Evolutionary conservation across 2,113 vertebrate species (phyloP).

Genomic region (Pollachius pollachius): DNA sequence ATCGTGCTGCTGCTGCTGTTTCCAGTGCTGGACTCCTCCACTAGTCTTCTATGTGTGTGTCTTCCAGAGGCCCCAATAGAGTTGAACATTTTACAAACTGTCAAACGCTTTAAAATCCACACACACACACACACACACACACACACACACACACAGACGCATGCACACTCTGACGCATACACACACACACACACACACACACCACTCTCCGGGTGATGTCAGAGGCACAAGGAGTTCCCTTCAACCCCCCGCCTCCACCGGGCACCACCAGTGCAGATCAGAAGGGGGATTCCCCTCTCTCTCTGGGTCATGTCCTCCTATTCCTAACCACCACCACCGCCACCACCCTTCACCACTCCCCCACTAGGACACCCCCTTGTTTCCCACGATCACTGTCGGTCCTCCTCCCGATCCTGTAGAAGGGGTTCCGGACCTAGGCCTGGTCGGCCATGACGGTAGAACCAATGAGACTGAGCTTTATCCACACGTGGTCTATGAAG

Average conservation of each 20-base stretch:
- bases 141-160: too few relatives aligned
- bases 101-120: slow-evolving; percentile 10
- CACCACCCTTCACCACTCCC: slow-evolving; percentile 3
- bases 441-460: too few relatives aligned
- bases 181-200: too few relatives aligned
- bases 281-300: slow-evolving; percentile 40
- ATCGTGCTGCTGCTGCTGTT: neutral
- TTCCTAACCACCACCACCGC: neutral
- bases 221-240: too few relatives aligned
- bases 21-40: neutral
- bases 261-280: too few relatives aligned
- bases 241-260: too few relatives aligned
- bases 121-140: too few relatives aligned
- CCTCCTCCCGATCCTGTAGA: neutral
- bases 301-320: slow-evolving; percentile 1
- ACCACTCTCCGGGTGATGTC: too few relatives aligned
- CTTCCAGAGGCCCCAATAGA: neutral
- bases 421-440: slow-evolving; percentile 22
- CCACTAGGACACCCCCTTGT: slow-evolving; percentile 46
- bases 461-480: slow-evolving; percentile 24
- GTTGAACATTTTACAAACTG: slow-evolving; percentile 46
- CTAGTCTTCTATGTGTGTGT: too few relatives aligned
- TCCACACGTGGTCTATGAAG: neutral
- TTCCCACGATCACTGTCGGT: slow-evolving; percentile 52
- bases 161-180: too few relatives aligned